Conservation (phyloP, 1,140 invertebrate genomes). For the Polyergus mexicanus region DNA sequence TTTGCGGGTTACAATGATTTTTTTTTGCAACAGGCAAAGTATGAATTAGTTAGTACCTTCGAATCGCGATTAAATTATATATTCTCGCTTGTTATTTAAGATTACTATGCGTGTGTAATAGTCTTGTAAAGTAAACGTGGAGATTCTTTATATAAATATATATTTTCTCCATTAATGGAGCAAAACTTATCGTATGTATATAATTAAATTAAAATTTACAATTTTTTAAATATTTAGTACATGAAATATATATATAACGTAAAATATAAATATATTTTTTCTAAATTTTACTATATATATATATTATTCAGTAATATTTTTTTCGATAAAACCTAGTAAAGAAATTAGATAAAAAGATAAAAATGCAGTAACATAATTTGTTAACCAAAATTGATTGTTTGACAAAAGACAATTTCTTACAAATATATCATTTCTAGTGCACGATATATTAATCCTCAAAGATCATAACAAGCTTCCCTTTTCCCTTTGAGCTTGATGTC, state of each 20-base stretch:
- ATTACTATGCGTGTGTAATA: neutral
- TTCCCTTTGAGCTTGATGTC: neutral
- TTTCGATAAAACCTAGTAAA: neutral
- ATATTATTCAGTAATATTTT: neutral
- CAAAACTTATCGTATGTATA: neutral
- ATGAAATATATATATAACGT: neutral
- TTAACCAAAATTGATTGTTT: neutral
- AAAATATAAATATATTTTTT: neutral
- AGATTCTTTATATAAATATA: neutral
- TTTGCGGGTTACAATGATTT: conserved; percentile 21
- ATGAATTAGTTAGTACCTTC: neutral
- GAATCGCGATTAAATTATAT: neutral
- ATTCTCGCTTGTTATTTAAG: too few species aligned
- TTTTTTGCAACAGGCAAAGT: conserved; percentile 5
- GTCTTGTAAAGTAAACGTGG: neutral
- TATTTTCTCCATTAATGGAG: neutral
- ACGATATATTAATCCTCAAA: conserved; percentile 10
- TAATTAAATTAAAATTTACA: neutral
- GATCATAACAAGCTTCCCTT: neutral
- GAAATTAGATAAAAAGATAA: neutral
- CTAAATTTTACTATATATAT: neutral
- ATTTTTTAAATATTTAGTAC: neutral
- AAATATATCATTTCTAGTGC: conserved; percentile 2
- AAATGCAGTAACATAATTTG: neutral
- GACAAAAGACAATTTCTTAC: neutral